Evolutionary conservation across 1,140 invertebrate species (phyloP).

Genomic region (Macrobrachium nipponense): DNA sequence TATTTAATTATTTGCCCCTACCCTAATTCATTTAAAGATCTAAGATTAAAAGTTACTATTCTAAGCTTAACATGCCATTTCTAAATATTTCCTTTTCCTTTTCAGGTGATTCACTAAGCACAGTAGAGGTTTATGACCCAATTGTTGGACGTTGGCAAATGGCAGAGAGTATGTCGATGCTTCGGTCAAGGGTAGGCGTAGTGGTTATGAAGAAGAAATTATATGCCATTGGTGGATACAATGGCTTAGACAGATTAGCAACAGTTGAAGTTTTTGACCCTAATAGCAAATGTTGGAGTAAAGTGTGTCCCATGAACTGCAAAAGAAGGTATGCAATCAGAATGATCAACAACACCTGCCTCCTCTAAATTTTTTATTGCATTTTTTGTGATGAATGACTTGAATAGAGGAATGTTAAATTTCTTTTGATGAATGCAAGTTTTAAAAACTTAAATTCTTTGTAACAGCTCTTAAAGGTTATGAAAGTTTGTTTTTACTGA

Average conservation of each 20-base stretch:
- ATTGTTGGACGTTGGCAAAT: constrained; percentile 79
- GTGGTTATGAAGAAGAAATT: constrained; percentile 79
- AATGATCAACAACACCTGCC: background rate
- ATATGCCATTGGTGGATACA: constrained; percentile 77
- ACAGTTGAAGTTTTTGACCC: constrained; percentile 92
- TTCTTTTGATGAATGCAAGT: no score
- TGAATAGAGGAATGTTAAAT: no score
- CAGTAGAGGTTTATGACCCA: constrained; percentile 89
- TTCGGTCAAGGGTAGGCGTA: constrained; percentile 86
- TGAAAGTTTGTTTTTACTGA: background rate
- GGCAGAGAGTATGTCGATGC: constrained; percentile 87
- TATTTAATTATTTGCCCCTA: no score
- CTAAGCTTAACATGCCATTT: background rate
- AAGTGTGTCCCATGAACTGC: constrained; percentile 84
- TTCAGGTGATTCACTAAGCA: constrained; percentile 84
- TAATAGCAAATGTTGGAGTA: constrained; percentile 79
- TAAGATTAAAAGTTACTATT: no score
- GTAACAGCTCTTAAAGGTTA: no score
- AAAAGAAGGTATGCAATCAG: constrained; percentile 77
- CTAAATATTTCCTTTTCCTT: background rate
- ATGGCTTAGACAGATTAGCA: constrained; percentile 83
- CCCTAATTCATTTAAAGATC: no score
- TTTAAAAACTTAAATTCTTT: no score
- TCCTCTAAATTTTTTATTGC: no score
- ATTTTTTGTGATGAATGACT: background rate